Conservation (phyloP, 2,888 invertebrate species). For the Phortica okadai region DNA sequence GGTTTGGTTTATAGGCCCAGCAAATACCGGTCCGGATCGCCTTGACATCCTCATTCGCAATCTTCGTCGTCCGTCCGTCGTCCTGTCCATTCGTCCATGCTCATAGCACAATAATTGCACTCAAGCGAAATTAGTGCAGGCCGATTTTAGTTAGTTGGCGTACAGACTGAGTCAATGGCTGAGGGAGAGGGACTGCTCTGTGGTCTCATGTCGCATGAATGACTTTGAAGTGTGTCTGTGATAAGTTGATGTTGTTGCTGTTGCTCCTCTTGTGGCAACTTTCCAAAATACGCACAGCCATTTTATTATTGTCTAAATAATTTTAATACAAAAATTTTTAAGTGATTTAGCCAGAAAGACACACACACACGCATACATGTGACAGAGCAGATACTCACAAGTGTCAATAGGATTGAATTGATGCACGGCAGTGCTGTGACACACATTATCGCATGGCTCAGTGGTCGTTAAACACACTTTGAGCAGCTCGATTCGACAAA, state of each 20-base stretch:
- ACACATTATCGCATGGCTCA: neutral
- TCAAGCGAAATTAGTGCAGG: constrained; percentile 27
- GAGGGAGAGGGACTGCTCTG: neutral
- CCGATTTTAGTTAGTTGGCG: neutral
- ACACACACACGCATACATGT: neutral
- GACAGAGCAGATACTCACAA: too few species aligned
- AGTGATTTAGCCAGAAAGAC: neutral
- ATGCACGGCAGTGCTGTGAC: neutral
- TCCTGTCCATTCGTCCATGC: neutral
- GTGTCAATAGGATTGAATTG: too few species aligned
- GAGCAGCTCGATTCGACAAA: neutral
- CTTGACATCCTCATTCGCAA: neutral
- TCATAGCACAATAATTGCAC: constrained; percentile 27
- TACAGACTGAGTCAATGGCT: neutral
- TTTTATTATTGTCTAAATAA: constrained; percentile 25
- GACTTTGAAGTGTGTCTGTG: constrained; percentile 24
- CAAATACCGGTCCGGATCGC: neutral
- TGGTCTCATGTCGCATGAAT: constrained; percentile 27
- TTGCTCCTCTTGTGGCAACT: constrained; percentile 22
- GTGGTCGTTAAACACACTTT: constrained; percentile 1
- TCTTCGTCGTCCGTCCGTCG: neutral
- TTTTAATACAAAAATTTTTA: neutral
- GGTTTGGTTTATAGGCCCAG: constrained; percentile 12
- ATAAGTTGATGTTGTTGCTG: constrained; percentile 18
- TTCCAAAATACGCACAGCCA: constrained; percentile 25